phyloP scores from a whole-genome alignment of 2,888 invertebrate species.

The Lithophane leautieri region DNA sequence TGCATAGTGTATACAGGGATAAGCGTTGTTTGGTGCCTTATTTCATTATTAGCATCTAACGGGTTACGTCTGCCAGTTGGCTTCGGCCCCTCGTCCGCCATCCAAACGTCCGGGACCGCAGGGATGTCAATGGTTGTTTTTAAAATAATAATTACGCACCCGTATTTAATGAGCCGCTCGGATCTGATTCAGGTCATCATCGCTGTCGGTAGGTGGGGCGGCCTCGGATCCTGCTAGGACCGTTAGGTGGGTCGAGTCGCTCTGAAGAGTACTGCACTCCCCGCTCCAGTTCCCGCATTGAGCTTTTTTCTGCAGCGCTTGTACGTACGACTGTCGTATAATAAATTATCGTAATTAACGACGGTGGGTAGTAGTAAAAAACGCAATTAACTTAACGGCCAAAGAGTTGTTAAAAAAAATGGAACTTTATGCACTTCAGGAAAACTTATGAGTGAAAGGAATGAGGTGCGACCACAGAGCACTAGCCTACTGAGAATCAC shows the following conservation, averaged over 20 bases:
- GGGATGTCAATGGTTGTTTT: background rate
- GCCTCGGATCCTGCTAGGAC: conserved; percentile 93
- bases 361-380: background rate
- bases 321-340: conserved; percentile 93
- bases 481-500: background rate
- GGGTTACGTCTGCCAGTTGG: too few species aligned
- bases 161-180: conserved; percentile 74
- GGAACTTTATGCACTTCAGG: background rate
- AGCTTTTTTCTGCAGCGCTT: conserved; percentile 94
- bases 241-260: conserved; percentile 94
- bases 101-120: too few species aligned
- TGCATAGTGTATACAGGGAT: background rate
- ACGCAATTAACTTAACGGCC: background rate
- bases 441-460: too few species aligned
- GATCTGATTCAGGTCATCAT: conserved; percentile 88
- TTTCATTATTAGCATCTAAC: background rate
- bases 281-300: conserved; percentile 90
- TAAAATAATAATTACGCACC: background rate
- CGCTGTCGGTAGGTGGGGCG: conserved; percentile 91
- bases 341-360: background rate
- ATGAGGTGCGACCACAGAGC: too few species aligned
- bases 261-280: conserved; percentile 94
- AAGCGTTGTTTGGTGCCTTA: background rate
- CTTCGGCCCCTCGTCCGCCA: background rate
- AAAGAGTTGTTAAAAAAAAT: background rate